Base-by-base conservation (phyloP, 2,113 vertebrate species). In the Notothenia coriiceps region DNA sequence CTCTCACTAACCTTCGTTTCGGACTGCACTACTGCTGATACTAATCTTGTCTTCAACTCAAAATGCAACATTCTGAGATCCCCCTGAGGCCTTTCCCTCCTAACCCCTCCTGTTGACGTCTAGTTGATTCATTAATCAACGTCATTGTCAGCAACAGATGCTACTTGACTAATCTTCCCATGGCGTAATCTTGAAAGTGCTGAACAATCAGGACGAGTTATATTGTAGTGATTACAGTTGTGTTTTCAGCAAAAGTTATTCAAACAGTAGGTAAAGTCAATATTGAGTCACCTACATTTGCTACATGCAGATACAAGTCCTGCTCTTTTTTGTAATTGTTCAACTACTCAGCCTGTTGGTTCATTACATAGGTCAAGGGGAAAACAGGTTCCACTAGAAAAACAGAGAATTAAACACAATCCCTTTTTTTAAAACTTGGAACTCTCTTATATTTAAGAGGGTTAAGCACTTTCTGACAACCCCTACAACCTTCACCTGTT, bases 241-340 rank as follows among this genome's bases (percentile, higher is more conserved):
- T 29, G 29, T 29, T 29, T 29, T 29, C 29, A 29, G 29, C 29
- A 29, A 29, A 29, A 54, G 25, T 57, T 18, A 43, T 57, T 74
- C 9, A 56, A 52, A 44, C 22, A 51, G 14, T n/a, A 72, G 17
- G n/a, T n/a, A 6, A 33, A 6, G 7, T 74, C 6, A 55, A 55
- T 69, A 2, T 47, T 79, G 12, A 65, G 59, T 74, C 25, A 29
- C 15, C 2, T 64, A 25, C 9, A 51, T 50, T 56, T 14, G 6
- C 22, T 61, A 4, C 61, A 56, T 82, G 77, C 69, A 51, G 5
- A 29, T 68, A 73, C 79, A 71, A 0, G 9, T 71, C 61, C 33
- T 73, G 49, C n/a, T 10, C 77, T 70, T 49, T 47, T 40, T 7
- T 46, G 17, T 40, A 35, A 14, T 9, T 64, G 17, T 18, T 46